Evolutionary conservation across 2,888 invertebrate species (phyloP), one percentile per base, ranked within the genome.

Genomic region (Euspilapteryx auroguttella): DNA sequence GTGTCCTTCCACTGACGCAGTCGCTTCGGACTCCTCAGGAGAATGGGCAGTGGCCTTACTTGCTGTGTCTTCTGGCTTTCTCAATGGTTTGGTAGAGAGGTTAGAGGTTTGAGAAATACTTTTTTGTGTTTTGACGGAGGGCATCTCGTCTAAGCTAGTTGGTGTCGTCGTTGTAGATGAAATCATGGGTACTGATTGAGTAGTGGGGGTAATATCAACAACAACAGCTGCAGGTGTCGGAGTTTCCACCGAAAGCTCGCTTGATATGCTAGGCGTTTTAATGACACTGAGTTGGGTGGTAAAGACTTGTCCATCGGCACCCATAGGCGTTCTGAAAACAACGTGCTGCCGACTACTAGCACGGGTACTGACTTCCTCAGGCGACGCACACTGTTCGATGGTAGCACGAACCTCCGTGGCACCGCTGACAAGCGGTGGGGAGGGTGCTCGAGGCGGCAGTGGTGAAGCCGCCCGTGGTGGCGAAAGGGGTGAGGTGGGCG

Each of bases 231-330:
- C 17, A 17, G 17, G 17, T 17, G 17, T 6, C 8, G 5, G 5
- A 8, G 8, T 17, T 11, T 66, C 63, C 14, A 54, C 80, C 2
- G 82, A 82, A 25, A 81, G 71, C 45, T 82, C 81, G 40, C 82
- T 82, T 9, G 79, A 79, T 17, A 81, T 71, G 45, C 82, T 82
- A 34, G 82, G 82, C 4, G 82, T 82, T 47, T 82, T 82, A 1
- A 82, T 82, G 39, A 82, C 71, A 45, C 82, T 82, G 39, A 82
- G 78, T 41, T 82, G 82, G 3, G 81, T 81, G 41, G 82, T 80
- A 49, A 86, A 86, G 25, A 86, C 75, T 54, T 84, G 85, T 42
- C 86, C 85, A 45, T 79, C 77, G 44, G 83, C 85, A 15, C 85
- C 86, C 24, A 86, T 64, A 37, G 83, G 79, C 6, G 86, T 86